Conservation (phyloP, 2,113 vertebrate species). For the Cavia porcellus region DNA sequence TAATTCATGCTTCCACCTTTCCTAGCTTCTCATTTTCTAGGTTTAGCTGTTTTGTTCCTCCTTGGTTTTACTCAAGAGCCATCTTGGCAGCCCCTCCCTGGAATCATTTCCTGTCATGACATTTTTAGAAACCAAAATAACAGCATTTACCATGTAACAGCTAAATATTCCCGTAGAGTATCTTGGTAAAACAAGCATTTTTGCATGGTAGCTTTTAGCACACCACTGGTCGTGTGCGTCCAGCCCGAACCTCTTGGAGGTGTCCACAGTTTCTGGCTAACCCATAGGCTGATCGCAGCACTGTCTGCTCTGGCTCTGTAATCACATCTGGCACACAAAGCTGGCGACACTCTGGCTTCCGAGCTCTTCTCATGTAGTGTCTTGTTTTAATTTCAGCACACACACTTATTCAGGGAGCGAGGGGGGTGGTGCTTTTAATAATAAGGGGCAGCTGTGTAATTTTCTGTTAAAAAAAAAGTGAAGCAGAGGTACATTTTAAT, state of each 20-base stretch:
- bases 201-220: slow-evolving; percentile 64
- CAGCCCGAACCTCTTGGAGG: slow-evolving; percentile 50
- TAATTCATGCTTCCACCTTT: slow-evolving; percentile 65
- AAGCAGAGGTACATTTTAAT: slow-evolving; percentile 33
- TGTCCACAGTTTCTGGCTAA: slow-evolving; percentile 60
- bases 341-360: slow-evolving; percentile 56
- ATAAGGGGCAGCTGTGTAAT: slow-evolving; percentile 60
- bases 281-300: slow-evolving; percentile 56
- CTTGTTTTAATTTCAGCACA: slow-evolving; percentile 75
- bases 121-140: slow-evolving; percentile 84
- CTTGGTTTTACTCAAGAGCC: slow-evolving; percentile 49
- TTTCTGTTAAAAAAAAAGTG: slow-evolving; percentile 70
- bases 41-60: neutral
- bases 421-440: slow-evolving; percentile 58
- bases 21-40: slow-evolving; percentile 39
- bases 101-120: slow-evolving; percentile 77
- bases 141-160: slow-evolving; percentile 70
- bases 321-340: slow-evolving; percentile 46
- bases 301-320: slow-evolving; percentile 59
- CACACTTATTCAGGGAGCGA: slow-evolving; percentile 48
- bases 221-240: slow-evolving; percentile 10
- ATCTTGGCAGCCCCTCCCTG: slow-evolving; percentile 68
- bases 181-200: slow-evolving; percentile 67
- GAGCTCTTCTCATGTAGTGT: slow-evolving; percentile 33
- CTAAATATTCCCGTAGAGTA: slow-evolving; percentile 77